phyloP scores from a whole-genome alignment of 2,888 invertebrate genomes.

The Apotomis capreana region DNA sequence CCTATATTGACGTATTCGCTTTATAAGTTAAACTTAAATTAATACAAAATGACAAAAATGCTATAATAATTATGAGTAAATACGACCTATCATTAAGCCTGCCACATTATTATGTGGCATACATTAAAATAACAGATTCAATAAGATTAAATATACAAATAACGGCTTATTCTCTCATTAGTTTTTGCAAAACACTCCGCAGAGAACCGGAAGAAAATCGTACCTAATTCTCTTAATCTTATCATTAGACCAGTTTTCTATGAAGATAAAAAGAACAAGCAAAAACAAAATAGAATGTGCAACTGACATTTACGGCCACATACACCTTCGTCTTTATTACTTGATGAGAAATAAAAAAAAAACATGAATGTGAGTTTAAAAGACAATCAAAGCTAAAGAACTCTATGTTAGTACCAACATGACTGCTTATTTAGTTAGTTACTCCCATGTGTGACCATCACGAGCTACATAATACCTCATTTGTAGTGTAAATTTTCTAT shows the following conservation, averaged over 20 bases:
- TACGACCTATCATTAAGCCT: no score
- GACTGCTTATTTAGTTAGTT: constrained; percentile 42
- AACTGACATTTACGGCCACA: constrained; percentile 1
- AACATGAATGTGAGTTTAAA: constrained; percentile 4
- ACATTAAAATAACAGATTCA: no score
- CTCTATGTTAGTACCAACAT: constrained; percentile 2
- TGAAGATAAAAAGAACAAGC: constrained; percentile 14
- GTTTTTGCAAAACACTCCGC: neutral
- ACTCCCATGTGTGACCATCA: constrained; percentile 41
- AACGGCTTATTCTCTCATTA: neutral
- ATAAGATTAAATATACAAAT: neutral
- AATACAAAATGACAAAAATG: no score
- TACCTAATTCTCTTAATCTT: neutral
- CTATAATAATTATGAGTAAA: no score
- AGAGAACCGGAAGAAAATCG: constrained; percentile 6
- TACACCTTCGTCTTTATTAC: constrained; percentile 4
- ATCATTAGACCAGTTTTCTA: neutral
- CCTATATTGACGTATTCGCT: no score
- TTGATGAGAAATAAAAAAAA: constrained; percentile 10
- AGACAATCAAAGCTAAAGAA: constrained; percentile 18
- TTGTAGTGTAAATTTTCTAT: constrained; percentile 48
- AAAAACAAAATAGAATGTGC: constrained; percentile 13
- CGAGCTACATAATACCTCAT: constrained; percentile 43
- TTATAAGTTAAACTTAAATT: no score
- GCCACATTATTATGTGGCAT: no score